Base-by-base conservation (phyloP, 2,888 invertebrate species). In the Clitarchus hookeri region DNA sequence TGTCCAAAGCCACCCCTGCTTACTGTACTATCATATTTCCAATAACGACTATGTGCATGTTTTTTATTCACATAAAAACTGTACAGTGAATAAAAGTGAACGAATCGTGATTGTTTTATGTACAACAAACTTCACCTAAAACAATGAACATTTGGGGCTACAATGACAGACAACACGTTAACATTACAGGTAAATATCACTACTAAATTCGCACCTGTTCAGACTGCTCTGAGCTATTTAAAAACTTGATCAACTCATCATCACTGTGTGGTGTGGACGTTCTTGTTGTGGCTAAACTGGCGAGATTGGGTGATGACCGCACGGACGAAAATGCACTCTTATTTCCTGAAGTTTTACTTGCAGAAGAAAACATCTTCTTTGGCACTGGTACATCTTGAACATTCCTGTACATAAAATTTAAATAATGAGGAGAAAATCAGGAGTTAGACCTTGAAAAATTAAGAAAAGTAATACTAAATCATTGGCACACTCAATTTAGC, bases 181-280 rank as follows among this genome's bases (percentile, higher is more conserved):
- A 27, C 19, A 82, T 26, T 25, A n/a, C 19, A 82, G 27, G 16
- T 26, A 19, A n/a, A 83, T 13, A 36, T 44, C 25, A 84, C 84
- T 27, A 4, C 80, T 82, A 82, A n/a, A 44, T 44, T 77, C 44
- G n/a, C 11, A n/a, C 65, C 23, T 4, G 53, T 26, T 26, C 36
- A n/a, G 83, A 53, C 23, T 84, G 82, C 19, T 84, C 83, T n/a
- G 88, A 83, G 85, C 91, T 90, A 88, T 92, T 92, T 16, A 88
- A 87, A 27, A 87, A 88, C n/a, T 87, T 86, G 3, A 88, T 87
- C 3, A 88, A 86, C 16, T 87, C 88, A 26, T 88, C 89, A 44
- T 89, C 88, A 44, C 87, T 87, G 44, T 87, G 86, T 80, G 84
- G 19, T 85, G 85, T 87, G 44, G 84, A 82, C n/a, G 84, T 44